A percentile compares a stretch with the other conserved stretches of the same genome.
phyloP scores from a whole-genome alignment of 2,113 vertebrate species.

The Grus americana region DNA sequence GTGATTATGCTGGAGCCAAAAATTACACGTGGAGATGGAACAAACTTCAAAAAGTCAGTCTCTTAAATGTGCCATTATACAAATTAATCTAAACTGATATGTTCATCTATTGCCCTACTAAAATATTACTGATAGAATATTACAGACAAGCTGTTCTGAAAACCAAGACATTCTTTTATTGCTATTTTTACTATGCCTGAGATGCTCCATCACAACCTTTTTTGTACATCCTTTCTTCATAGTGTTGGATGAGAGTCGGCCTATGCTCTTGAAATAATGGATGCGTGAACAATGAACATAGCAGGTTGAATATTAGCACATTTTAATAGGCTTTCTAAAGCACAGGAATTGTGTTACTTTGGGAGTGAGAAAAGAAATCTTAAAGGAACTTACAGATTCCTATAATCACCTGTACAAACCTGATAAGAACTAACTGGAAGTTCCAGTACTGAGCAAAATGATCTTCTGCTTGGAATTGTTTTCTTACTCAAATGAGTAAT shows the following conservation, averaged over 20 bases:
- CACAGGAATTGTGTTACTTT: not conserved
- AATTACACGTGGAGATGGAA: slow-evolving; percentile 66
- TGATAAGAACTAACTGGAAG: not conserved
- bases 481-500: not conserved
- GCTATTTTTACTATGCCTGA: not conserved
- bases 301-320: not conserved
- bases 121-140: slow-evolving; percentile 33
- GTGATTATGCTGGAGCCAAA: slow-evolving; percentile 64
- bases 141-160: slow-evolving; percentile 36
- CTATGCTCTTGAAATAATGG: not conserved
- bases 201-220: not conserved
- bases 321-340: not conserved
- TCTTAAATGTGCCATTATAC: slow-evolving; percentile 55
- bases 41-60: slow-evolving; percentile 69
- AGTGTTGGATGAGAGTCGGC: not conserved
- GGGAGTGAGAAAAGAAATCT: not conserved
- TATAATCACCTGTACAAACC: not conserved
- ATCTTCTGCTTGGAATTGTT: not conserved
- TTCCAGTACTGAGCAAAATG: not conserved
- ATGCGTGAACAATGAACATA: not conserved
- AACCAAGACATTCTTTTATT: not conserved
- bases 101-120: slow-evolving; percentile 35
- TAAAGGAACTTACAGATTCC: not conserved
- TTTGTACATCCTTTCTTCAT: not conserved
- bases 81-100: slow-evolving; percentile 59